phyloP scores from a whole-genome alignment of 2,113 vertebrate species.

The Craseonycteris thonglongyai region DNA sequence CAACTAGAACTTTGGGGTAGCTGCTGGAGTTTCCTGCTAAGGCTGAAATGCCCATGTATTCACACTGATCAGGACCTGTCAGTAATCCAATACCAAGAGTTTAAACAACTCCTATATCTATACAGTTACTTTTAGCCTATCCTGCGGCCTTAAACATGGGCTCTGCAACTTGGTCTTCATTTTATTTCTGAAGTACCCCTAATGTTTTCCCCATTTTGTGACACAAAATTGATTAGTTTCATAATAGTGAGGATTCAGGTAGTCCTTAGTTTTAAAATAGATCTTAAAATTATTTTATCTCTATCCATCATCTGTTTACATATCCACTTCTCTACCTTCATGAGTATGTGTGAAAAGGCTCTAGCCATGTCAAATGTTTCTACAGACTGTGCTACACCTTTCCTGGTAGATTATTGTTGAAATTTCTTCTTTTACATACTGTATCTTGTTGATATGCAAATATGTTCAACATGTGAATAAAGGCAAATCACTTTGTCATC shows the following conservation, averaged over 20 bases:
- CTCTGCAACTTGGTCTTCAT: neutral
- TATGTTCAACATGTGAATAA: neutral
- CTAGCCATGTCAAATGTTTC: neutral
- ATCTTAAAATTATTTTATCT: neutral
- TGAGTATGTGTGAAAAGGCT: neutral
- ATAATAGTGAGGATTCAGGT: neutral
- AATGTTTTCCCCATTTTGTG: neutral
- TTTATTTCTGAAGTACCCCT: neutral
- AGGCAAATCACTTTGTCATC: neutral
- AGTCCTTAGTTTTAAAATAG: neutral
- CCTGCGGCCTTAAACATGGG: neutral
- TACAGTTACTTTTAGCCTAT: neutral
- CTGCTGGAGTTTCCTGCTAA: neutral
- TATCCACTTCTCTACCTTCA: neutral
- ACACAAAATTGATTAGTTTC: neutral
- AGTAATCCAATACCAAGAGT: neutral
- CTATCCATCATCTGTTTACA: neutral
- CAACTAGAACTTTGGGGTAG: neutral
- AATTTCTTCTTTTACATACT: neutral
- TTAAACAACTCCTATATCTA: neutral
- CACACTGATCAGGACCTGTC: neutral
- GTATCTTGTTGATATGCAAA: neutral
- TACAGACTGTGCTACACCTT: neutral
- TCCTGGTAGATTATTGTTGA: neutral
- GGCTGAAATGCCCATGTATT: neutral